phyloP scores from a whole-genome alignment of 2,797 vertebrate genomes.

The Zalophus californianus region DNA sequence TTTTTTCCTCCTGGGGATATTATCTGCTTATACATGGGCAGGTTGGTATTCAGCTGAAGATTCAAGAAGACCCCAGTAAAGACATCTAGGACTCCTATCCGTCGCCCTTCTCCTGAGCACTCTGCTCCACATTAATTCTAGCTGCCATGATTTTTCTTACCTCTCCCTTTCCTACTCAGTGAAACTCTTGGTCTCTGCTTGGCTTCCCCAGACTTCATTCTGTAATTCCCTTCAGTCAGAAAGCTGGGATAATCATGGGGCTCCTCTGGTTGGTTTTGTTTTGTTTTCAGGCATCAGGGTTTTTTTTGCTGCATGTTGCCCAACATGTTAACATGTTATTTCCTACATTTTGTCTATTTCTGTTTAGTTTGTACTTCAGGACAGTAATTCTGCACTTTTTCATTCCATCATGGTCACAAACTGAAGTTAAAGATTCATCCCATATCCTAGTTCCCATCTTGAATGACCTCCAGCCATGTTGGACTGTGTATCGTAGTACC shows the following conservation, averaged over 20 bases:
- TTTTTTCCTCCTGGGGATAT: background rate
- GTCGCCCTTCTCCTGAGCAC: background rate
- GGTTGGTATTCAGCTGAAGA: background rate
- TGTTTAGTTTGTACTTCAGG: background rate
- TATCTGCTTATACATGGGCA: background rate
- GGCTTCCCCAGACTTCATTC: background rate
- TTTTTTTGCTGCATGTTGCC: background rate
- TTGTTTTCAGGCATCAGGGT: background rate
- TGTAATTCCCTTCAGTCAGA: background rate
- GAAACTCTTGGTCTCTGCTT: background rate
- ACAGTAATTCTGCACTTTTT: background rate
- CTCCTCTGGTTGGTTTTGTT: background rate
- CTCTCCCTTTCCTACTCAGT: background rate
- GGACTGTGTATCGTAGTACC: background rate
- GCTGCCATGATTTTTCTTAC: background rate
- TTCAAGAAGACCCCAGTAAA: background rate
- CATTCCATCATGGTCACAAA: background rate
- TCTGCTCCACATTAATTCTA: too few species aligned
- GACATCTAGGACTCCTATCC: fast-evolving
- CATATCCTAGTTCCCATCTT: background rate
- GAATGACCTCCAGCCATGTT: background rate
- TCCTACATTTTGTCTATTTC: background rate
- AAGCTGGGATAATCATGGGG: fast-evolving
- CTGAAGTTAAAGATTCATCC: slow-evolving; percentile 16
- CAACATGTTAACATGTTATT: background rate